These are phyloP conservation scores for Alligator sinensis DNA, from an alignment of 2,113 vertebrate species.

Conservation along the genomic window DNA sequence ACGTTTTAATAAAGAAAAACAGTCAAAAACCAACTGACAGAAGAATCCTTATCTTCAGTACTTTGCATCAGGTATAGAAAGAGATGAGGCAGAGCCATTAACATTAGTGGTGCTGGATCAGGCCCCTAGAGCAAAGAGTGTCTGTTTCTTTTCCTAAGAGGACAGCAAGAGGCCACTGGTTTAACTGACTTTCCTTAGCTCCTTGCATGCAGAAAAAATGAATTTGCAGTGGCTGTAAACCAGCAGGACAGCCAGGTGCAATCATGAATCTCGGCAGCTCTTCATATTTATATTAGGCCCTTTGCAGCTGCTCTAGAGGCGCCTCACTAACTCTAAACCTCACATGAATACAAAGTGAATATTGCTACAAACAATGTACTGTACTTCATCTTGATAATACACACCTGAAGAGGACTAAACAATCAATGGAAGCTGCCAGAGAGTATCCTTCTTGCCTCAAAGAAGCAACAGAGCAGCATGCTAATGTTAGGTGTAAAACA, in stretches of 20 bases:
- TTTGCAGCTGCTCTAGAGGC: conserved; percentile 71
- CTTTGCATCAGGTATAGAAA: too few species aligned
- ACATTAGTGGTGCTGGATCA: background rate
- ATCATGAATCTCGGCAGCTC: conserved; percentile 65
- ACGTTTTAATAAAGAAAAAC: background rate
- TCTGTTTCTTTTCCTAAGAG: conserved; percentile 47
- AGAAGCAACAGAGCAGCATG: accelerated
- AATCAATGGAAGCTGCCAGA: background rate
- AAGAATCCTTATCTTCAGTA: background rate
- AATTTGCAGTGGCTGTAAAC: conserved; percentile 68
- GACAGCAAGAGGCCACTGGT: conserved; percentile 41
- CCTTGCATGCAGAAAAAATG: conserved; percentile 64
- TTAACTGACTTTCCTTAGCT: conserved; percentile 64
- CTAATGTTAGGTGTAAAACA: background rate
- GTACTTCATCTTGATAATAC: conserved; percentile 24
- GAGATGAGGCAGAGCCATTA: too few species aligned
- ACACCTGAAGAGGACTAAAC: conserved; percentile 10
- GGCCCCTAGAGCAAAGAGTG: background rate
- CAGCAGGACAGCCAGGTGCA: conserved; percentile 72
- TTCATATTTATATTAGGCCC: conserved; percentile 63
- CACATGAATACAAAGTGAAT: conserved; percentile 66
- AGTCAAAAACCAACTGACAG: background rate
- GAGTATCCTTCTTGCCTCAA: background rate
- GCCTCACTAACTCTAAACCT: conserved; percentile 67
- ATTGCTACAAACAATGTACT: background rate